Conservation (phyloP, 2,888 invertebrate genomes). For the Elgonia sp. region DNA sequence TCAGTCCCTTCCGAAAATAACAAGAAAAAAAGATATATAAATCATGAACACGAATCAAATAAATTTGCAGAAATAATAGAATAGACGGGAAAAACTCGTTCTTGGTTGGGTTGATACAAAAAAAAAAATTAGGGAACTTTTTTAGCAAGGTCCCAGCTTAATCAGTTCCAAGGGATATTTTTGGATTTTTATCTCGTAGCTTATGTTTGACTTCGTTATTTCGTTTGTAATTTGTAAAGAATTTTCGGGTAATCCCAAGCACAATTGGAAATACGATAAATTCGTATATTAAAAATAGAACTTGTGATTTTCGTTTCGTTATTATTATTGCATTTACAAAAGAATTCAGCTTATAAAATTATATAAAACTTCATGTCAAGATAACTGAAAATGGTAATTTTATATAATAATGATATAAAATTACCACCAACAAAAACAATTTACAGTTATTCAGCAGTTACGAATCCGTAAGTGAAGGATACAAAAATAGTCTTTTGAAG, state of each 20-base stretch:
- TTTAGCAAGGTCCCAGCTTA: not conserved
- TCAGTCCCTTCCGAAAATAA: not conserved
- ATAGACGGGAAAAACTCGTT: conserved; percentile 11
- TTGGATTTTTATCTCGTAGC: not conserved
- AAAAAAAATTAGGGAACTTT: not conserved
- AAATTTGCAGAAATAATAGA: conserved; percentile 32
- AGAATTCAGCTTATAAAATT: no score
- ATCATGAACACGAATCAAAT: conserved; percentile 25
- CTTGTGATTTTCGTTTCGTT: no score
- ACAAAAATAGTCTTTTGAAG: conserved; percentile 40
- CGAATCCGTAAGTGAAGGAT: conserved; percentile 19
- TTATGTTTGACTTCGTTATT: not conserved
- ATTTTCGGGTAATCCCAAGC: not conserved
- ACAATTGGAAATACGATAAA: no score
- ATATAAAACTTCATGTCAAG: no score
- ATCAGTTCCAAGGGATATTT: not conserved
- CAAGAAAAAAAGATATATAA: conserved; percentile 13
- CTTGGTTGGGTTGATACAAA: conserved; percentile 10
- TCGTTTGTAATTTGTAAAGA: no score
- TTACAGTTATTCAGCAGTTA: conserved; percentile 11
- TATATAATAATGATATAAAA: no score
- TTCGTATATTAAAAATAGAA: no score
- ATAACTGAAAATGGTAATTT: no score
- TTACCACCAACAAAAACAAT: conserved; percentile 7
- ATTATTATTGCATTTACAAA: no score